Conservation (phyloP, 2,113 vertebrate genomes). For the Sardina pilchardus region DNA sequence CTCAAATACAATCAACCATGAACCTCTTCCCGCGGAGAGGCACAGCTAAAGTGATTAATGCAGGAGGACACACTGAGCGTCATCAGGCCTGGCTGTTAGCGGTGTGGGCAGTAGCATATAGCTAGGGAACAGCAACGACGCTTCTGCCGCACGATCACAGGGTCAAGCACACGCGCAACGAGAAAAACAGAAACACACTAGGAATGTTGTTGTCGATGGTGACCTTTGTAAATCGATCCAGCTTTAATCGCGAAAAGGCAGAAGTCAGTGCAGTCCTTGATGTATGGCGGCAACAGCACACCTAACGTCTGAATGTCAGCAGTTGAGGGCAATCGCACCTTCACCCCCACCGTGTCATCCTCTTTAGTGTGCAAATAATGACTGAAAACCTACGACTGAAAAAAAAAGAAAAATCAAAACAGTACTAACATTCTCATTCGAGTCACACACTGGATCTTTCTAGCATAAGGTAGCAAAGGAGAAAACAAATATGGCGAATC, state of each 20-base stretch:
- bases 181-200: not conserved
- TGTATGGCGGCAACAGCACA: not conserved
- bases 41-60: constrained; percentile 1
- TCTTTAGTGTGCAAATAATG: not conserved
- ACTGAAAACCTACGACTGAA: not conserved
- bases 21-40: constrained; percentile 23
- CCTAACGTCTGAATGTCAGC: constrained; percentile 3
- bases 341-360: not conserved
- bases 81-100: not conserved
- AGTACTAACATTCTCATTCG: not conserved
- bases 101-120: not conserved
- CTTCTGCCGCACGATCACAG: not conserved
- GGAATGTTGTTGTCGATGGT: not conserved
- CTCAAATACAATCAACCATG: constrained; percentile 26
- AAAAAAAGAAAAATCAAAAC: too few relatives aligned
- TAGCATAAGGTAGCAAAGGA: not conserved
- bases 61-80: not conserved
- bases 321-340: not conserved
- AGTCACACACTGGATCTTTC: not conserved
- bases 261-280: not conserved
- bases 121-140: not conserved
- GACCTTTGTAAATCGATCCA: not conserved
- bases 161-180: not conserved
- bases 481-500: not conserved
- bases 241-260: not conserved